phyloP scores from a whole-genome alignment of 2,113 vertebrate species.

The Mugil cephalus region DNA sequence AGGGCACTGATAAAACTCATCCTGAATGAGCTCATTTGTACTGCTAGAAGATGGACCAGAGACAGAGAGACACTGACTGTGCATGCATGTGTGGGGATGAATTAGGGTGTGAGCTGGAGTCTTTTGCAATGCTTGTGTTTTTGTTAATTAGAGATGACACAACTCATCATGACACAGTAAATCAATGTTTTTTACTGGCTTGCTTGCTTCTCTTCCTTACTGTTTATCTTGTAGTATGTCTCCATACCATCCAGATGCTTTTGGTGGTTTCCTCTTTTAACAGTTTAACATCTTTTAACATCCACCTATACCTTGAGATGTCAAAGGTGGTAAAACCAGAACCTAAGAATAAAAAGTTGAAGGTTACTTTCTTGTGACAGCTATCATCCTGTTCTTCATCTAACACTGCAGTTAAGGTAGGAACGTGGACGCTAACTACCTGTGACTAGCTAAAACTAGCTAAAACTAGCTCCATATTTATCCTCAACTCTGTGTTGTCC shows the following conservation, averaged over 20 bases:
- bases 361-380: too few species aligned
- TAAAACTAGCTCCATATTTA: too few species aligned
- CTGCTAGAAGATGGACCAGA: conserved; percentile 12
- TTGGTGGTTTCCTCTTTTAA: background rate
- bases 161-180: conserved; percentile 19
- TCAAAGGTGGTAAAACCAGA: too few species aligned
- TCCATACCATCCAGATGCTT: background rate
- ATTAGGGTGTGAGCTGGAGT: background rate
- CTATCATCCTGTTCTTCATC: too few species aligned
- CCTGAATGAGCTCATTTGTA: conserved; percentile 51
- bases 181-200: background rate
- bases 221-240: conserved; percentile 1
- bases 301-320: too few species aligned
- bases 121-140: conserved; percentile 27
- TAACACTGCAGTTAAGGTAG: too few species aligned
- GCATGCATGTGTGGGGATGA: conserved; percentile 1
- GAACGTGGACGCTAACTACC: too few species aligned
- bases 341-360: too few species aligned
- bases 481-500: too few species aligned
- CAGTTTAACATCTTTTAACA: too few species aligned
- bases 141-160: conserved; percentile 26
- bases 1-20: conserved; percentile 57
- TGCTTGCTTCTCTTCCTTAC: conserved; percentile 28
- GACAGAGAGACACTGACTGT: conserved; percentile 7
- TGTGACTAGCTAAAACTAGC: too few species aligned